Conservation (phyloP, 2,888 invertebrate genomes). For the Melieria omissa region DNA sequence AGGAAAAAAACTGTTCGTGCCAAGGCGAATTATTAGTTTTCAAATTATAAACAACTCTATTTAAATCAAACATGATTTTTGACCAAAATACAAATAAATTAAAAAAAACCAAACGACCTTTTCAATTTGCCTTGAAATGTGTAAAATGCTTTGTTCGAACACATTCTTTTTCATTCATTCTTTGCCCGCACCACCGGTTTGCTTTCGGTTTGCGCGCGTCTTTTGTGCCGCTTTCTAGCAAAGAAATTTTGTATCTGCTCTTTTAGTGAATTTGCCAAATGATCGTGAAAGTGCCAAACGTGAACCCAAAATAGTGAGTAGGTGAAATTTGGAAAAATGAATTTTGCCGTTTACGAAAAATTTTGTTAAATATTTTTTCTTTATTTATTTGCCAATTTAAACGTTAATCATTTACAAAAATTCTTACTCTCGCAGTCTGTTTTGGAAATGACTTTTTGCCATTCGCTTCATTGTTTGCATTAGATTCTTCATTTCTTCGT, state of each 20-base stretch:
- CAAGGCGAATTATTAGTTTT: background rate
- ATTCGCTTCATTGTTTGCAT: constrained; percentile 27
- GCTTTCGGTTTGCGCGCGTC: too few species aligned
- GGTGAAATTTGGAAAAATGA: constrained; percentile 39
- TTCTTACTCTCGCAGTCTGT: constrained; percentile 46
- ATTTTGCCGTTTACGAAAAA: constrained; percentile 30
- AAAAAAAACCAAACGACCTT: too few species aligned
- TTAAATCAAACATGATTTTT: too few species aligned
- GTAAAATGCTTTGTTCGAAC: too few species aligned
- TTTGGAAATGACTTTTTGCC: constrained; percentile 35
- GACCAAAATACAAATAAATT: too few species aligned
- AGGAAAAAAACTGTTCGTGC: too few species aligned
- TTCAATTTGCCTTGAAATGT: too few species aligned
- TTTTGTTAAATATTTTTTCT: constrained; percentile 25
- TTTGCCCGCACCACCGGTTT: too few species aligned
- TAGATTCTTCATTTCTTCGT: constrained; percentile 20
- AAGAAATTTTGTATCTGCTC: too few species aligned
- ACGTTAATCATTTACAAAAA: constrained; percentile 40
- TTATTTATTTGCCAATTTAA: constrained; percentile 41
- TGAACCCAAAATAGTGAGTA: constrained; percentile 19
- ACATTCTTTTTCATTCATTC: too few species aligned
- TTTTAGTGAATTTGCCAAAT: background rate
- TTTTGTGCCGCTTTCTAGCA: too few species aligned
- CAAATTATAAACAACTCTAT: background rate
- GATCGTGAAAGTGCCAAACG: constrained; percentile 9